Base-by-base conservation (phyloP, 2,113 vertebrate genomes). In the Laterallus jamaicensis region DNA sequence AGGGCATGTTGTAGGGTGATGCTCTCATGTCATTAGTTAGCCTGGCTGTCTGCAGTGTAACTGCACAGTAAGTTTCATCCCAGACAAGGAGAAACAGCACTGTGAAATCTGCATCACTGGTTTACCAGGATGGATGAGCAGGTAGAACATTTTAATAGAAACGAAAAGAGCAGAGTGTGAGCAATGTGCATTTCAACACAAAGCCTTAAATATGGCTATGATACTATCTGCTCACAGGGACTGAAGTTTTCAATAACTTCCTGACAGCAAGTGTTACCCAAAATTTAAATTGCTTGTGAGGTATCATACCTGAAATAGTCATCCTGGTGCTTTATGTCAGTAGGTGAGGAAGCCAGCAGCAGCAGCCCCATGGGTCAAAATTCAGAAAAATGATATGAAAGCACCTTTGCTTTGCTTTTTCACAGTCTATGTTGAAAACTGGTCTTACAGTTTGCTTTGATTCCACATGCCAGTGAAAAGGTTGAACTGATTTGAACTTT, bases 401-500 rank as follows among this genome's bases (percentile, higher is more conserved):
- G 5, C 37, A 63, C 17, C 15, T 80, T 92, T 83, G 47, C 15
- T 92, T 83, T 50, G 42, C 31, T 74, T 86, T 78, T 74, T 67
- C 68, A 52, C 8, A 47, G 25, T 54, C 40, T 81, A 2, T 86
- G 12, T 42, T 86, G 63, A 59, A 93, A 94, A 86, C 29, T 89
- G 42, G n/a, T 64, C 54, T 76, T 80, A 67, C 18, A 66, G 21
- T 81, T 83, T 93, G 39, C 49, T 76, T 86, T 84, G 64, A 68
- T 42, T 78, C 35, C 12, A 71, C 21, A 12, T 52, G 68, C 25
- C 49, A 66, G 37, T 40, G 47, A 83, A 96, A 91, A 94, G 11
- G 44, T 42, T 93, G 95, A 93, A 93, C 85, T 82, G 85, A 69
- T 88, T 58, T 96, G 90, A 96, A 93, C 60, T 86, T 88, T 60